Percentiles rank a stretch among this genome's conserved stretches.
These are phyloP conservation scores for Cataglyphis hispanica DNA, from an alignment of 1,140 invertebrate species.

Conservation along the genomic window DNA sequence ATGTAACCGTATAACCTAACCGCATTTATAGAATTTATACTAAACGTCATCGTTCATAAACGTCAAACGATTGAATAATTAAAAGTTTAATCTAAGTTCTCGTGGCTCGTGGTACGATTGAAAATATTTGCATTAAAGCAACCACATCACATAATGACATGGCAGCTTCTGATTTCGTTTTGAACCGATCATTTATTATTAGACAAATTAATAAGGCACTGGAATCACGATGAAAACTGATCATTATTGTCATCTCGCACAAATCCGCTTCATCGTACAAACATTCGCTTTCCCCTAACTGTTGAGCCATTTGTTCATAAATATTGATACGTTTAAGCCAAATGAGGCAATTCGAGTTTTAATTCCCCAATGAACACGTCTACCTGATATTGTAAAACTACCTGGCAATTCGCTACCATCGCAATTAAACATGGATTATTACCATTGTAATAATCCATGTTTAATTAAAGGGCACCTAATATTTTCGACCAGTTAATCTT, in stretches of 20 bases:
- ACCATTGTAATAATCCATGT: slow-evolving; percentile 57
- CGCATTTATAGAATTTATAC: slow-evolving; percentile 50
- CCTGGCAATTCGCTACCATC: slow-evolving; percentile 25
- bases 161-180: slow-evolving; percentile 65
- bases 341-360: slow-evolving; percentile 70
- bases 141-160: slow-evolving; percentile 14
- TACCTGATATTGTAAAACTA: slow-evolving; percentile 35
- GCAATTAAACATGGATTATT: background rate
- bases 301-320: slow-evolving; percentile 71
- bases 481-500: slow-evolving; percentile 45
- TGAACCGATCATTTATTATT: slow-evolving; percentile 71
- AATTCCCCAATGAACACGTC: slow-evolving; percentile 45
- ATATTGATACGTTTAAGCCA: slow-evolving; percentile 72
- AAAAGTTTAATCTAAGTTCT: slow-evolving; percentile 72
- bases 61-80: slow-evolving; percentile 59
- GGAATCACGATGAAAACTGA: slow-evolving; percentile 58
- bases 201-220: slow-evolving; percentile 67
- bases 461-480: slow-evolving; percentile 62
- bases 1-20: slow-evolving; percentile 22
- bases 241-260: slow-evolving; percentile 71
- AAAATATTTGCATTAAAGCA: slow-evolving; percentile 72
- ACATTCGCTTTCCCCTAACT: slow-evolving; percentile 71
- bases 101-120: slow-evolving; percentile 47
- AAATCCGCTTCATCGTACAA: slow-evolving; percentile 65
- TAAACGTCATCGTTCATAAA: slow-evolving; percentile 46